Evolutionary conservation across 2,113 vertebrate genomes (phyloP).

Genomic region (Mormyrus iriodes): DNA sequence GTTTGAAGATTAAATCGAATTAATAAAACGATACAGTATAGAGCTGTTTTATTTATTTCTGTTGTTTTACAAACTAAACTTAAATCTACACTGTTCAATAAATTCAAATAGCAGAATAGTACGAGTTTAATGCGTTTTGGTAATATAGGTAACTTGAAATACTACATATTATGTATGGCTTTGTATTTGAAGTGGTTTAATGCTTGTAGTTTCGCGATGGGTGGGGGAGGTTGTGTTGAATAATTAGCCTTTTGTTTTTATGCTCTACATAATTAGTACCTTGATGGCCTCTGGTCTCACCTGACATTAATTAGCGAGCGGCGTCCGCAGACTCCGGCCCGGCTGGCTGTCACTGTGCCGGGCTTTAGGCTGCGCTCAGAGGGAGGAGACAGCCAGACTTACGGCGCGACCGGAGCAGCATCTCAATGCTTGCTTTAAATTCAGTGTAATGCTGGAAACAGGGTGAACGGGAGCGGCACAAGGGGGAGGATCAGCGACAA

Average conservation of each 20-base stretch:
- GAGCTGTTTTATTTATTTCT: neutral
- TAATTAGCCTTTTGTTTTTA: neutral
- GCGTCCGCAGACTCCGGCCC: neutral
- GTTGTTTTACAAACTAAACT: neutral
- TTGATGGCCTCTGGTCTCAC: conserved; percentile 9
- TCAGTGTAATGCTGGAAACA: conserved; percentile 18
- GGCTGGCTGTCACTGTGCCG: neutral
- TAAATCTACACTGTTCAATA: neutral
- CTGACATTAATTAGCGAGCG: conserved; percentile 11
- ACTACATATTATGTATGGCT: neutral
- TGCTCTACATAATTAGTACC: neutral
- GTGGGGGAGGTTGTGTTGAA: neutral
- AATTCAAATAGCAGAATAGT: neutral
- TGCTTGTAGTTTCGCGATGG: neutral
- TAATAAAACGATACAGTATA: neutral
- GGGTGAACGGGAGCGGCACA: conserved; percentile 18
- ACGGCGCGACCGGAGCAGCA: conserved; percentile 30
- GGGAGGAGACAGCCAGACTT: conserved; percentile 34
- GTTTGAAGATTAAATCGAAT: neutral
- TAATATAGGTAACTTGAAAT: neutral
- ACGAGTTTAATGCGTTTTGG: neutral
- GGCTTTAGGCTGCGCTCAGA: conserved; percentile 21
- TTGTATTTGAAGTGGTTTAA: neutral
- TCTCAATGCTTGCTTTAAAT: conserved; percentile 28
- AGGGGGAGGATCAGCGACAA: conserved; percentile 43